Base-by-base conservation (phyloP, 2,888 invertebrate genomes). In the Choristoneura rosaceana region DNA sequence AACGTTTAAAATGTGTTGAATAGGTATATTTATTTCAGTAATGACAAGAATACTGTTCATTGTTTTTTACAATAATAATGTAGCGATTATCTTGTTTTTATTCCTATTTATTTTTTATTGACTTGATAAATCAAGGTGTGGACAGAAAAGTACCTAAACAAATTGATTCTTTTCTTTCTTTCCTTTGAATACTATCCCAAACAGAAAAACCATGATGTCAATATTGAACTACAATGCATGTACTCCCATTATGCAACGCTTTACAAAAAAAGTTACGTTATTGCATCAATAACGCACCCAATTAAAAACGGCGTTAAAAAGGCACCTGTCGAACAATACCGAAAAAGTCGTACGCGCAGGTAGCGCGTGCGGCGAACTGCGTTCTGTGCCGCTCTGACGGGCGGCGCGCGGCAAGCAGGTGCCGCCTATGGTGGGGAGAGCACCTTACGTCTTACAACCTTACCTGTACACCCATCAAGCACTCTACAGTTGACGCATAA, bases 361-460 rank as follows among this genome's bases (percentile, higher is more conserved):
- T 90, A 88, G 81, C 85, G 82, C 82, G 84, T 83, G 83, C 84
- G 77, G 80, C 83, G 78, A 83, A 81, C 86, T 84, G 85, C 87
- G 87, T 82, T 86, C 88, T 84, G 82, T 83, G 88, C 82, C 87
- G 86, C 82, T 88, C 84, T 90, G 92, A 87, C 91, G 91, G 92
- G 93, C 90, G 93, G 91, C 90, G 90, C 92, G 82, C 89, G 85
- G 85, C 82, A 59, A 76, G 88, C 93, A 92, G 93, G 93, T 93
- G 93, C 92, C 94, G 93, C 93, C 93, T 93, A 81, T 87, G 90
- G 93, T 90, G 94, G 93, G 93, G 93, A 88, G 93, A 92, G 90
- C 93, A 91, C 92, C 92, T 91, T 90, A 88, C 88, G 86, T 84
- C 92, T 93, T 93, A 93, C 93, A 91, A 93, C 82, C 77, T 78